Conservation (phyloP, 64 coral and sea anemone genomes). For the Anthopleura sola region DNA sequence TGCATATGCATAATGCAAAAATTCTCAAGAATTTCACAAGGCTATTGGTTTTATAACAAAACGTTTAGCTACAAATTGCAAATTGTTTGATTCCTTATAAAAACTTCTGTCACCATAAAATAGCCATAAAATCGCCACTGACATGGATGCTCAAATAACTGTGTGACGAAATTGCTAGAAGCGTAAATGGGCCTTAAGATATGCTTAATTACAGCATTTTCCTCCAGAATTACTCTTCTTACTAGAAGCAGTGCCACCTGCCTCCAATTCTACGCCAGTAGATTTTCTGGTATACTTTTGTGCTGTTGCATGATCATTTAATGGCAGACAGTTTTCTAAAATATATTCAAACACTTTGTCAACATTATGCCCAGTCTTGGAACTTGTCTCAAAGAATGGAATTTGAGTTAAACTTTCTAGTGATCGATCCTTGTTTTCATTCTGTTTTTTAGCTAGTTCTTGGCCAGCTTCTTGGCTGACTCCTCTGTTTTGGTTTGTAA, state of each 20-base stretch:
- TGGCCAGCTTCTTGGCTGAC: slow-evolving; percentile 45
- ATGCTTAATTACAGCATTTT: neutral
- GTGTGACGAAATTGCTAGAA: too few relatives aligned
- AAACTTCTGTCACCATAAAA: too few relatives aligned
- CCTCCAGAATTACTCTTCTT: neutral
- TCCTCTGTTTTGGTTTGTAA: slow-evolving; percentile 45
- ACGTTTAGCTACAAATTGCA: too few relatives aligned
- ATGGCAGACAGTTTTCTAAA: slow-evolving; percentile 72
- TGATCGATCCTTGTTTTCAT: slow-evolving; percentile 55
- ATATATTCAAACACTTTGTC: slow-evolving; percentile 94
- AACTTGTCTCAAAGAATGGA: slow-evolving; percentile 93
- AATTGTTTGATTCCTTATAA: too few relatives aligned
- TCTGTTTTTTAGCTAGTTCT: slow-evolving; percentile 58
- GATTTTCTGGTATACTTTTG: slow-evolving; percentile 30
- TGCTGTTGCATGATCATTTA: slow-evolving; percentile 62
- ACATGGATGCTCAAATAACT: too few relatives aligned
- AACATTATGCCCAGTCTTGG: slow-evolving; percentile 91
- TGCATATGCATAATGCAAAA: too few relatives aligned
- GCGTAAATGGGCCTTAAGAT: too few relatives aligned
- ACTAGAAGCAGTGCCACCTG: neutral
- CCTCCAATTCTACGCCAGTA: slow-evolving; percentile 52
- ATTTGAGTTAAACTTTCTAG: slow-evolving; percentile 29
- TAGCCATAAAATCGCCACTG: too few relatives aligned
- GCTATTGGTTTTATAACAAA: too few relatives aligned
- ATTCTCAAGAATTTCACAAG: too few relatives aligned